Conservation (phyloP, 2,797 vertebrate species). For the Spea hammondii region DNA sequence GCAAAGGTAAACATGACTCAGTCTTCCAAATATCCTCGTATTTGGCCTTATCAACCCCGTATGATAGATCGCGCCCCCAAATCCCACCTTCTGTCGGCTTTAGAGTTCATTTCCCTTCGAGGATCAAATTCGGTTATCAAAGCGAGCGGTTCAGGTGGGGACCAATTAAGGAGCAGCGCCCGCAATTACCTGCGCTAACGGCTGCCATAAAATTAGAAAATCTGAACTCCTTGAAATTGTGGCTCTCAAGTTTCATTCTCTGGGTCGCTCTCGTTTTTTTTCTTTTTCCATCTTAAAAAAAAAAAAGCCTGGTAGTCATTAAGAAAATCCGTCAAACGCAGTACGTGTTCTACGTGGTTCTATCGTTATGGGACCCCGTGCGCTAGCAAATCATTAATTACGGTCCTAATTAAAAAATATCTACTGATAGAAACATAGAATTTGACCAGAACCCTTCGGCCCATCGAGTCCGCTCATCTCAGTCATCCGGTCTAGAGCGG, state of each 20-base stretch:
- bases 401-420: not conserved
- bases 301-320: not conserved
- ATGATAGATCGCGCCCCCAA: slow-evolving; percentile 1
- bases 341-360: not conserved
- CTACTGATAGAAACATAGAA: no score
- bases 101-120: not conserved
- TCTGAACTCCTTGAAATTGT: not conserved
- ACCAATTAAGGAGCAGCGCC: slow-evolving; percentile 4
- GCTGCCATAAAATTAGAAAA: not conserved
- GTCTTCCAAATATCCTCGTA: slow-evolving; percentile 22
- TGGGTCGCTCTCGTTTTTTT: not conserved
- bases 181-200: not conserved
- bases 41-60: slow-evolving; percentile 12
- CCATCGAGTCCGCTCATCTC: no score
- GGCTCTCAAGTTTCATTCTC: not conserved
- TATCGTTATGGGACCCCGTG: not conserved
- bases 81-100: not conserved
- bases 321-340: not conserved
- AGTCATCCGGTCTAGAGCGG: no score
- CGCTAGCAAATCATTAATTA: not conserved
- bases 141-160: not conserved
- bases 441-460: no score
- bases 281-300: not conserved
- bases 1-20: slow-evolving; percentile 43
- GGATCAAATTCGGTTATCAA: slow-evolving; percentile 22